phyloP scores from a whole-genome alignment of 2,888 invertebrate species.

The Metellina segmentata region DNA sequence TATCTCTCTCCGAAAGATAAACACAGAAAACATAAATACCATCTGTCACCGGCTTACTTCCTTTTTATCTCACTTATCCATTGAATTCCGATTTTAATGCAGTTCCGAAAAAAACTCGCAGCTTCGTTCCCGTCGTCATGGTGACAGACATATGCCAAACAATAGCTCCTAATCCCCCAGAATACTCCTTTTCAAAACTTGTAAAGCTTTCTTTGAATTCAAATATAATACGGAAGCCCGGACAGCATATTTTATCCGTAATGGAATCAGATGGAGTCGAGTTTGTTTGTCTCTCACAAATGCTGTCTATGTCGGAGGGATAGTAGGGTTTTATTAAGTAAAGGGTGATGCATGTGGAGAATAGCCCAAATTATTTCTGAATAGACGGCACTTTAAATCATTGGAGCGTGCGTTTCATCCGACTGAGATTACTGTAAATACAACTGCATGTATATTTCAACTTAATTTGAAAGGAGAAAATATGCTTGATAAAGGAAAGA shows the following conservation, averaged over 20 bases:
- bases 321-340: not conserved
- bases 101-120: not conserved
- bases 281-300: not conserved
- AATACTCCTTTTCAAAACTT: not conserved
- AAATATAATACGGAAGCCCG: conserved; percentile 16
- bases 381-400: too few species aligned
- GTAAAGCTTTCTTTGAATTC: not conserved
- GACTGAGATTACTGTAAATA: too few species aligned
- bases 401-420: too few species aligned
- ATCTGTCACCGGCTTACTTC: not conserved
- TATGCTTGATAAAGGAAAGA: too few species aligned
- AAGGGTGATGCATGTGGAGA: not conserved
- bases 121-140: not conserved
- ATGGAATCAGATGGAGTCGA: conserved; percentile 14
- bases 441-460: too few species aligned
- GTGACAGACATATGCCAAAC: not conserved
- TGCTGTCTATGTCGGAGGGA: not conserved
- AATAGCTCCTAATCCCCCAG: not conserved
- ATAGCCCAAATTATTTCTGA: too few species aligned
- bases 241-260: conserved; percentile 20
- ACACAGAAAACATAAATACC: not conserved
- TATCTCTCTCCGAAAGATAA: too few species aligned
- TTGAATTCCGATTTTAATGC: not conserved
- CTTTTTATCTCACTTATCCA: not conserved
- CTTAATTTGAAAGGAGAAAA: too few species aligned